Evolutionary conservation across 2,113 vertebrate genomes (phyloP).

Genomic region (Nycticryphes semicollaris): DNA sequence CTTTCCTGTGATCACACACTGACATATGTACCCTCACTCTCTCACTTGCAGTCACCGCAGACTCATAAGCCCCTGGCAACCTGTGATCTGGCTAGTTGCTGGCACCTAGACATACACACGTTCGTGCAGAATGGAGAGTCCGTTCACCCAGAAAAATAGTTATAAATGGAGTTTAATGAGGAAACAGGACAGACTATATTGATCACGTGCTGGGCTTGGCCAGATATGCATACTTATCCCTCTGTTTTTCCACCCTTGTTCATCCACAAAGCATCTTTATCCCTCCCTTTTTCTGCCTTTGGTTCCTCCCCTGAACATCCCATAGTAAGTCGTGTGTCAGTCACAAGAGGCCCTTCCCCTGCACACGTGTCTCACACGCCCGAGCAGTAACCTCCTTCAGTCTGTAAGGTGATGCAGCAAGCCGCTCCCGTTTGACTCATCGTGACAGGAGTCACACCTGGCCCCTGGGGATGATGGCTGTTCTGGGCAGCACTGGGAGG

Average conservation of each 20-base stretch:
- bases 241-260: neutral
- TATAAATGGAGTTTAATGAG: neutral
- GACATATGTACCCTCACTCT: rapidly evolving
- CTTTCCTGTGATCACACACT: neutral
- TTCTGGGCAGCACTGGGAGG: neutral
- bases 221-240: neutral
- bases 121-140: neutral
- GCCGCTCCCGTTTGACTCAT: neutral
- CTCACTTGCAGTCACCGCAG: neutral
- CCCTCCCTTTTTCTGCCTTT: neutral
- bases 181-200: neutral
- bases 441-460: neutral
- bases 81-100: neutral
- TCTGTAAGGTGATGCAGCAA: neutral
- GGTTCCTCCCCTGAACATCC: neutral
- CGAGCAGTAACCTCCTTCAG: neutral
- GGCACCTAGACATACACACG: neutral
- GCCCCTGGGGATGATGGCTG: neutral
- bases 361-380: neutral
- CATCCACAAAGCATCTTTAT: neutral
- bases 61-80: rapidly evolving
- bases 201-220: neutral
- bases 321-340: neutral
- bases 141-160: neutral
- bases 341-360: neutral